Conservation (phyloP, 2,113 vertebrate genomes). For the Microcebus tavaratra region DNA sequence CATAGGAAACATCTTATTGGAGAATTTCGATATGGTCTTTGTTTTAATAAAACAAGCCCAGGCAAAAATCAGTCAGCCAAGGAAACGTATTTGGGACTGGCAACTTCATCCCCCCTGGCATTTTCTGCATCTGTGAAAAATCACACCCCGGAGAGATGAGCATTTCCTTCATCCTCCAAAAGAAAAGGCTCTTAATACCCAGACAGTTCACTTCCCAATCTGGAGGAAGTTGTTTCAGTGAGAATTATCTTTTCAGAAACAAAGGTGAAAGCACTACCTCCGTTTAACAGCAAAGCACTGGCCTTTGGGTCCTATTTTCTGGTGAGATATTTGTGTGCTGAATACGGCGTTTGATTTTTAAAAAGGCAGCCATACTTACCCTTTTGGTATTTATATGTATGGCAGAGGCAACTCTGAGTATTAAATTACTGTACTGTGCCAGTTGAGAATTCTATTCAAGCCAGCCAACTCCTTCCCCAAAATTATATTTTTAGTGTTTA, state of each 20-base stretch:
- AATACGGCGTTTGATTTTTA: conserved; percentile 60
- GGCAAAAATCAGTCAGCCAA: conserved; percentile 20
- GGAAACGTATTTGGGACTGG: background rate
- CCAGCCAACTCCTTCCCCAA: conserved; percentile 40
- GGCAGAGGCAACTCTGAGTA: conserved; percentile 63
- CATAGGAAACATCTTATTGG: background rate
- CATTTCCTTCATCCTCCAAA: conserved; percentile 6
- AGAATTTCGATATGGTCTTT: conserved; percentile 20
- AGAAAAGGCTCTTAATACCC: conserved; percentile 31
- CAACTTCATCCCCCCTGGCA: background rate
- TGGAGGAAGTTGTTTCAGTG: conserved; percentile 9
- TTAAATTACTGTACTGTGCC: conserved; percentile 62
- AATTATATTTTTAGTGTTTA: conserved; percentile 70
- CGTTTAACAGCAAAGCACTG: background rate
- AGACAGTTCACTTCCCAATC: conserved; percentile 14
- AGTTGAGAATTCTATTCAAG: conserved; percentile 49
- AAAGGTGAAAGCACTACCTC: conserved; percentile 9
- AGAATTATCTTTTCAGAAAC: conserved; percentile 54
- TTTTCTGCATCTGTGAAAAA: conserved; percentile 62
- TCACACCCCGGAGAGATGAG: conserved; percentile 48
- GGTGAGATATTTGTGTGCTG: conserved; percentile 43
- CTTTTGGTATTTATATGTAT: conserved; percentile 64
- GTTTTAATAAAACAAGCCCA: conserved; percentile 33
- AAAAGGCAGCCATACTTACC: conserved; percentile 67
- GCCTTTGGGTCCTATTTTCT: conserved; percentile 58